Conservation (phyloP, 2,797 vertebrate genomes). For the Garrulus glandarius region DNA sequence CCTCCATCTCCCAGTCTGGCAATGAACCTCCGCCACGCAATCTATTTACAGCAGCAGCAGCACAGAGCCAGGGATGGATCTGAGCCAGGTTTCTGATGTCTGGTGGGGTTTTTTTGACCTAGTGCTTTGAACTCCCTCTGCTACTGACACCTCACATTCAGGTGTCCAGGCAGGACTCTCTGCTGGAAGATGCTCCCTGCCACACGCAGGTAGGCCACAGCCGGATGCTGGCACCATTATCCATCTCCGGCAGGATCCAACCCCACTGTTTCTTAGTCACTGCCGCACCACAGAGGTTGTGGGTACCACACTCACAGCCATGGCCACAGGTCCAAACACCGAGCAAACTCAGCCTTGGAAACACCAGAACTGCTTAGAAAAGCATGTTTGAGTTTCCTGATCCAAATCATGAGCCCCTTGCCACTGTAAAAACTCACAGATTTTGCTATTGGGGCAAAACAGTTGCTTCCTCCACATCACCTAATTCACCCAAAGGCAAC, state of each 20-base stretch:
- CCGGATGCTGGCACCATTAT: neutral
- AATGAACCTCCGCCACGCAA: neutral
- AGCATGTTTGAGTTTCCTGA: neutral
- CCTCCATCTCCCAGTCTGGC: neutral
- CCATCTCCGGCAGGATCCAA: neutral
- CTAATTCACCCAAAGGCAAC: neutral
- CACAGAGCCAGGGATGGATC: neutral
- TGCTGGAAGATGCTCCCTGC: neutral
- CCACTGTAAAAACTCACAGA: neutral
- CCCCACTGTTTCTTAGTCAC: neutral
- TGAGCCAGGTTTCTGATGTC: neutral
- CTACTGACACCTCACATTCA: neutral
- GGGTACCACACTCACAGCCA: neutral
- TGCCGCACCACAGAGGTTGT: neutral
- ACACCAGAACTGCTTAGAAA: neutral
- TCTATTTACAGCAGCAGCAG: constrained; percentile 29
- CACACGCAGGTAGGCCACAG: accelerated
- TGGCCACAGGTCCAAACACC: neutral
- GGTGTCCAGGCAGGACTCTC: neutral
- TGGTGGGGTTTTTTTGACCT: neutral
- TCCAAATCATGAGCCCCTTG: neutral
- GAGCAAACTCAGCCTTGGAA: neutral
- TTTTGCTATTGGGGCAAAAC: neutral
- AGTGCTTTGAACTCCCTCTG: neutral
- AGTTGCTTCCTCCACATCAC: neutral